phyloP scores from a whole-genome alignment of 2,113 vertebrate genomes.

The Bettongia penicillata region DNA sequence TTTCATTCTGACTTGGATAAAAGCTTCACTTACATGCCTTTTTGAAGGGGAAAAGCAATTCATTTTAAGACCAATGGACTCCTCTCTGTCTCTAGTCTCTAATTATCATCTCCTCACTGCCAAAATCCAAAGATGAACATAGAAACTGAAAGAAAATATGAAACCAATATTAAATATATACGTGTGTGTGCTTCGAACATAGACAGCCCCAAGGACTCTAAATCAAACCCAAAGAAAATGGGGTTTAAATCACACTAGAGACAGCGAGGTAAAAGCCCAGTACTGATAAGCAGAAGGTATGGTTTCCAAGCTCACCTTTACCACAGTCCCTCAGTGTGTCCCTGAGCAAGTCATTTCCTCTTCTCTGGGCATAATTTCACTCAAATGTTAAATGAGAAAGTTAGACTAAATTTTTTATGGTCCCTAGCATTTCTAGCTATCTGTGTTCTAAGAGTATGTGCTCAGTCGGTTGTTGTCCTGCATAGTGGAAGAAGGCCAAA shows the following conservation, averaged over 20 bases:
- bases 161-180: neutral
- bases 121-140: neutral
- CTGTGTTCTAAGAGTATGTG: neutral
- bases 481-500: neutral
- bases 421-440: neutral
- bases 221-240: neutral
- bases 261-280: neutral
- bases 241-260: neutral
- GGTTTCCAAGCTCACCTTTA: neutral
- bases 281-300: neutral
- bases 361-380: neutral
- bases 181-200: neutral
- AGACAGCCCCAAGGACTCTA: neutral
- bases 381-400: neutral
- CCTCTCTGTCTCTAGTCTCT: neutral
- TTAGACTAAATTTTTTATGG: neutral
- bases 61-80: neutral
- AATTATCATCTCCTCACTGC: neutral
- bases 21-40: neutral
- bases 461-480: neutral
- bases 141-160: neutral
- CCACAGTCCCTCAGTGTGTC: neutral
- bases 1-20: conserved; percentile 27
- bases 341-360: neutral
- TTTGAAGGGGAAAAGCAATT: neutral